A percentile compares a stretch with the other conserved stretches of the same genome.
These are phyloP conservation scores for Gymnocypris eckloni DNA, from an alignment of 2,797 vertebrate genomes.

Conservation along the genomic window DNA sequence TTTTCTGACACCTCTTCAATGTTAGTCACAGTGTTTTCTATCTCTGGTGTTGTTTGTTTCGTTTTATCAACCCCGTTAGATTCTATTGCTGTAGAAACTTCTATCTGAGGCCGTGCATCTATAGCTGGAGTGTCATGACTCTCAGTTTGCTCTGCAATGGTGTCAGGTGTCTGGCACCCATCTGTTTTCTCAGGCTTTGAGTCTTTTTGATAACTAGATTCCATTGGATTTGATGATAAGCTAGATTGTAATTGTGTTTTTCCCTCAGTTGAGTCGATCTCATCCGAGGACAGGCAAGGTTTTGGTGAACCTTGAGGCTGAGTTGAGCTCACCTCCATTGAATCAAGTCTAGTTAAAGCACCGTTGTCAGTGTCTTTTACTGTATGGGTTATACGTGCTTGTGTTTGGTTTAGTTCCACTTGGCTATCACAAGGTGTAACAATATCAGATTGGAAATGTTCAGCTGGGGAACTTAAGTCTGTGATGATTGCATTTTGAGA, in stretches of 20 bases:
- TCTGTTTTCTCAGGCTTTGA: slow-evolving; percentile 24
- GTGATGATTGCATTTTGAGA: slow-evolving; percentile 32
- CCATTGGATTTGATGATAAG: neutral
- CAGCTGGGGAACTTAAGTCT: slow-evolving; percentile 62
- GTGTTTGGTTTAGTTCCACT: slow-evolving; percentile 3
- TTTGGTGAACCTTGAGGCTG: slow-evolving; percentile 17
- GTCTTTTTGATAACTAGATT: slow-evolving; percentile 12
- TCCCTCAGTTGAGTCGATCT: slow-evolving; percentile 24
- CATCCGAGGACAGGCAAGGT: slow-evolving; percentile 63
- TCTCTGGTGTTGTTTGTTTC: slow-evolving; percentile 1
- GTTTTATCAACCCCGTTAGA: neutral
- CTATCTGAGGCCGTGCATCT: neutral
- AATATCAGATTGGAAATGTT: neutral
- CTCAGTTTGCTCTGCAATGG: slow-evolving; percentile 6
- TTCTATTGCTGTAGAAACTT: neutral
- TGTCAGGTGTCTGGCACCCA: neutral
- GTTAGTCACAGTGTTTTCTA: neutral
- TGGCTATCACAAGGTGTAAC: neutral
- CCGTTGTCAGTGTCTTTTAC: neutral
- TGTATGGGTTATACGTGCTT: neutral
- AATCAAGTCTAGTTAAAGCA: neutral
- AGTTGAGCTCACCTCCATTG: neutral
- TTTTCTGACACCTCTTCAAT: neutral
- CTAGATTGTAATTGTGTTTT: neutral
- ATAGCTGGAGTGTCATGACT: neutral